Evolutionary conservation across 1,140 invertebrate species (phyloP), one percentile per base, ranked within the genome.

Genomic region (Sycophaga agraensis): DNA sequence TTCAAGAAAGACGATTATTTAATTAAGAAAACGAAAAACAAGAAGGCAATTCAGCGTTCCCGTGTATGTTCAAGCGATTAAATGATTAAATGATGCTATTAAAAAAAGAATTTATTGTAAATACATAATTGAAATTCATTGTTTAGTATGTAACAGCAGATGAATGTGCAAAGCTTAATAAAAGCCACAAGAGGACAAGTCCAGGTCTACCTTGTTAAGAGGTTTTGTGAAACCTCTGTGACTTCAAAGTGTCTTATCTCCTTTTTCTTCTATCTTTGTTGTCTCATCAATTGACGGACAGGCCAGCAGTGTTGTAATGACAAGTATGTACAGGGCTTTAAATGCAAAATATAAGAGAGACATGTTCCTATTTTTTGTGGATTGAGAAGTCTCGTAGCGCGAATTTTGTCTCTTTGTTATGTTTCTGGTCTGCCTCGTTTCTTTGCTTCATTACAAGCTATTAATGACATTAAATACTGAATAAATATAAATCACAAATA

Each of bases 211-310:
- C 46, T 51, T 63, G 22, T 56, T 7, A 7, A 56, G 35, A 50
- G 24, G 35, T 56, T 50, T 49, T 53, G 16, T 63, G 6, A 57
- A 53, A 16, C 53, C 69, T 49, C 62, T 73, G 69, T 66, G 73
- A 77, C 73, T 77, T 77, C 70, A 71, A 75, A 76, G 74, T 76
- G 74, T 76, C 75, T 77, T 76, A 76, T 74, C 69, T 74, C 56
- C 68, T 63, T 59, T 66, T 67, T 60, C 62, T 70, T 66, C 69
- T 68, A 66, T 71, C 68, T 65, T 73, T 73, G 68, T 67, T 70
- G 70, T 77, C 68, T 73, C 66, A 72, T 64, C 28, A 60, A 73
- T 71, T 59, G 61, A 73, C 65, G 68, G 68, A 67, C 66, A 72
- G 69, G 71, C 69, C 67, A 70, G 68, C 64, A 57, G 66, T 69